Evolutionary conservation across 2,797 vertebrate genomes (phyloP), one percentile per base, ranked within the genome.

Genomic region (Neomorphus geoffroyi): DNA sequence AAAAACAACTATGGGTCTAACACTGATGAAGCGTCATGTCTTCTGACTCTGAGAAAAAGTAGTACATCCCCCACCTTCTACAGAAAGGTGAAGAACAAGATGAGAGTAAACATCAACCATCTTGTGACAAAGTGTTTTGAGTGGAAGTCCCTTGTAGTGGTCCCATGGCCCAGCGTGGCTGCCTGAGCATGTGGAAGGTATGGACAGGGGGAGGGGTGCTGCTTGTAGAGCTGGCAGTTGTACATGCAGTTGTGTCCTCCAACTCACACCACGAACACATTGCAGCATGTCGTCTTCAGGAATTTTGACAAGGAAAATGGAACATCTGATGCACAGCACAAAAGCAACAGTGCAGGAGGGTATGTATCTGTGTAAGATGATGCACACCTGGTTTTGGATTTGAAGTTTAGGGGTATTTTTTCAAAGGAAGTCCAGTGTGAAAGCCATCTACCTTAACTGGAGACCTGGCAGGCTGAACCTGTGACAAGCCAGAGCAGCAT

Each of bases 261-360:
- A 69, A 46, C 10, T 45, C 5, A 1, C 3, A 1, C 39, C 41
- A 64, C 45, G 62, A 53, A 27, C 22, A 12, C 0, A 1, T 13
- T 54, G 33, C 28, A 61, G 10, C 28, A n/a, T 2, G 3, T 43
- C 2, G 3, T 7, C 4, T 41, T 0, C 0, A 27, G 23, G 15
- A 43, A 27, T 16, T 23, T 18, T 58, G 66, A 53, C 17, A 30
- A 23, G 18, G 10, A 46, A 81, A 86, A 82, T 39, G 18, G 18
- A 69, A 50, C 13, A 41, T 41, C 39, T 1, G 0, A 8, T 37
- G 19, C 6, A 24, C 35, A 67, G 21, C 21, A 45, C 13, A 79
- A 50, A 79, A 74, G 30, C 33, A 72, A 8, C 7, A 8, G 3
- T 54, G 32, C 1, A 0, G 53, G 16, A 53, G 6, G 5, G 5